phyloP scores from a whole-genome alignment of 2,888 invertebrate genomes.

The Mallateleia sp. region DNA sequence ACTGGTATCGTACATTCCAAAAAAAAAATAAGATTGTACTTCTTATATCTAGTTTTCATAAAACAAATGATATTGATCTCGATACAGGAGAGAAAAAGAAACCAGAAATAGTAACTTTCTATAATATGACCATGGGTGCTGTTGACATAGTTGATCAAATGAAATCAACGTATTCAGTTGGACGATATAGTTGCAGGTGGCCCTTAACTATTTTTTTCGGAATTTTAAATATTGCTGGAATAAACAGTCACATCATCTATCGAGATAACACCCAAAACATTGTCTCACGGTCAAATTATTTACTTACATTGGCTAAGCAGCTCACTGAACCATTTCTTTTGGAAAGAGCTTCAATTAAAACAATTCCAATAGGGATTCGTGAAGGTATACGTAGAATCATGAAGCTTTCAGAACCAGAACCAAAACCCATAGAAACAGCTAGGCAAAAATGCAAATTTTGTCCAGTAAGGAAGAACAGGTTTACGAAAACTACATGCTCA shows the following conservation, averaged over 20 bases:
- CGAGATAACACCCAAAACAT: background rate
- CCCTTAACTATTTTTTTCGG: constrained; percentile 24
- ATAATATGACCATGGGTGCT: background rate
- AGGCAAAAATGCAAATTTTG: background rate
- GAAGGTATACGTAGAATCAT: background rate
- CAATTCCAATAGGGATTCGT: background rate
- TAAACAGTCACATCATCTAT: constrained; percentile 17
- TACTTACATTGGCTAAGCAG: background rate
- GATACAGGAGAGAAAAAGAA: constrained; percentile 16
- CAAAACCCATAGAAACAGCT: background rate
- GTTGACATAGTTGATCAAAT: constrained; percentile 6
- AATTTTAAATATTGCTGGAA: constrained; percentile 12
- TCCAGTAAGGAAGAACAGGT: background rate
- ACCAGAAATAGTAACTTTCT: background rate
- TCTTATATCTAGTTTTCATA: too few relatives aligned
- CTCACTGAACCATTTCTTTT: background rate
- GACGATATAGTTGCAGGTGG: constrained; percentile 10
- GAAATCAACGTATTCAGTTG: background rate
- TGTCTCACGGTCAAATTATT: background rate
- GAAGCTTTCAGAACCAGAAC: background rate
- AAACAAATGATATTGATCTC: constrained; percentile 65
- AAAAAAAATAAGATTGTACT: too few relatives aligned
- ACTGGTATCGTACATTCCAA: constrained; percentile 82
- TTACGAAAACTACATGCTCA: background rate
- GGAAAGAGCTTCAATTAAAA: background rate